These are phyloP conservation scores for Apodemia hepburni DNA, from an alignment of 2,888 invertebrate genomes.

Conservation along the genomic window DNA sequence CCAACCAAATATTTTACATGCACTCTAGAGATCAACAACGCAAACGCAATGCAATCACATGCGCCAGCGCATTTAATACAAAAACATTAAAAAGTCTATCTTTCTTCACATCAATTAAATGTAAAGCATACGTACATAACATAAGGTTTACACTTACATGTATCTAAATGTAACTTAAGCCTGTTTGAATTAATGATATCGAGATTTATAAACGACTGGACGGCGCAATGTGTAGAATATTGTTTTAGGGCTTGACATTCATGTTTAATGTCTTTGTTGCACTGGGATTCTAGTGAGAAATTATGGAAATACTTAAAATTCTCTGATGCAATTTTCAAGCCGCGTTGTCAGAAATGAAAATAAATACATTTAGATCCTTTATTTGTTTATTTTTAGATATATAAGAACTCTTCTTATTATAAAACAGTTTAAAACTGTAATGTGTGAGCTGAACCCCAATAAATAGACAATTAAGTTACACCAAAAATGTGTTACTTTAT, in stretches of 20 bases:
- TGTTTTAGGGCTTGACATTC: conserved; percentile 60
- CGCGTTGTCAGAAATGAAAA: conserved; percentile 26
- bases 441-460: too few species aligned
- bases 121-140: neutral
- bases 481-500: too few species aligned
- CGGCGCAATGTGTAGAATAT: conserved; percentile 58
- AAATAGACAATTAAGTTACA: too few species aligned
- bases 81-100: conserved; percentile 47
- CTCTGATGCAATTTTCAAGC: conserved; percentile 27
- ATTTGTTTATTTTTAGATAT: too few species aligned
- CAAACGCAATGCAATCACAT: conserved; percentile 61
- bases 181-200: conserved; percentile 29
- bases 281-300: conserved; percentile 48
- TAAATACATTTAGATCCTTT: conserved; percentile 10
- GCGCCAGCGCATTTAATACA: conserved; percentile 63
- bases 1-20: conserved; percentile 40
- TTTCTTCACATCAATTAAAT: conserved; percentile 19
- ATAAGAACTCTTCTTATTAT: too few species aligned
- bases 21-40: conserved; percentile 51
- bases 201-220: conserved; percentile 58
- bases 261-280: conserved; percentile 71
- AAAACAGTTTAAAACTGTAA: too few species aligned
- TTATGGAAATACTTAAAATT: conserved; percentile 40
- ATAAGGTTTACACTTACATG: conserved; percentile 22
- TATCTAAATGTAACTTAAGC: conserved; percentile 28